These are phyloP conservation scores for Lampris megalopsis DNA, from an alignment of 2,113 vertebrate species.

Conservation along the genomic window DNA sequence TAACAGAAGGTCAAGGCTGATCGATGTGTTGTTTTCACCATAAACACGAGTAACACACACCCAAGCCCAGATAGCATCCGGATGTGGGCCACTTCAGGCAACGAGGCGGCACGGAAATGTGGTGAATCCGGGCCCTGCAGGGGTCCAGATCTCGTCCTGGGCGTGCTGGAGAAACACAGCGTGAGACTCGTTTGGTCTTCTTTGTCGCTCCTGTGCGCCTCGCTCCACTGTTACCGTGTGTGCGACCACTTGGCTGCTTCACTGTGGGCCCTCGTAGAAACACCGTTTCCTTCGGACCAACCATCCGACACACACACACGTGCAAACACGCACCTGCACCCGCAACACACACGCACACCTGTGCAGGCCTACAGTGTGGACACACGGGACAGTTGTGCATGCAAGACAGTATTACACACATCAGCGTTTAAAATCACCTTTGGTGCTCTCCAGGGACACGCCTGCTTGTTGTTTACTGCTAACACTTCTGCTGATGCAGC, in stretches of 20 bases:
- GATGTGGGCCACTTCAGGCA: no score
- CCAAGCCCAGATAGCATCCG: no score
- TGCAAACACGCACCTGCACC: slow-evolving; percentile 13
- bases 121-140: slow-evolving; percentile 12
- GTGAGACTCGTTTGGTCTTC: slow-evolving; percentile 26
- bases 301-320: neutral
- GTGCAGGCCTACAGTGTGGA: no score
- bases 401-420: neutral
- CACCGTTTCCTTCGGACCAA: slow-evolving; percentile 36
- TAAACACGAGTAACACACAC: slow-evolving; percentile 20
- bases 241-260: neutral
- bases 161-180: slow-evolving; percentile 13
- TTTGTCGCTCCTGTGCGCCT: neutral
- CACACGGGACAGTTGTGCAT: no score
- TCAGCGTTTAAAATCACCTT: neutral
- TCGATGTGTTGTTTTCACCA: slow-evolving; percentile 39
- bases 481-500: slow-evolving; percentile 3
- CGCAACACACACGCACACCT: neutral
- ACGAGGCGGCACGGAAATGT: neutral
- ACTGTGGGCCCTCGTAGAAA: slow-evolving; percentile 11
- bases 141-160: slow-evolving; percentile 16
- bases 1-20: slow-evolving; percentile 53
- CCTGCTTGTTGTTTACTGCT: slow-evolving; percentile 5
- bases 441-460: slow-evolving; percentile 1
- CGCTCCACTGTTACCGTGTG: neutral